Percentiles rank a stretch among this genome's conserved stretches.
Conservation (phyloP, 2,113 vertebrate genomes). For the Hemichromis elongatus region DNA sequence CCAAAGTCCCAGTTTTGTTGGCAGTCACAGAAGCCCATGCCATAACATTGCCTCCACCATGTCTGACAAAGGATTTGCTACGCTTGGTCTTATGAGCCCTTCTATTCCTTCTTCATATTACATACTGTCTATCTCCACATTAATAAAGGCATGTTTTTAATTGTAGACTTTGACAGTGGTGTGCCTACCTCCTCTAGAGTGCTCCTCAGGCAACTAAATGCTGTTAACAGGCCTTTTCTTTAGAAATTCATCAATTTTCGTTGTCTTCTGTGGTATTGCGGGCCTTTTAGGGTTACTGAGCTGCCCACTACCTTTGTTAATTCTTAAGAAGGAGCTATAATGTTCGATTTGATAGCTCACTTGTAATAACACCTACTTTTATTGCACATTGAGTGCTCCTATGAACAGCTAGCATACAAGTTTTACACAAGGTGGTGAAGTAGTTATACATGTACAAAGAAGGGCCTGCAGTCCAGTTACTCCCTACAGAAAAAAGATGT, state of each 20-base stretch:
- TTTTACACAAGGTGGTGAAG: background rate
- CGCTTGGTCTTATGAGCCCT: background rate
- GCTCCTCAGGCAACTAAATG: background rate
- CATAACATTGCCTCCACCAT: background rate
- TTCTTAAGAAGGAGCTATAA: background rate
- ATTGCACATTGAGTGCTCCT: background rate
- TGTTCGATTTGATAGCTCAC: background rate
- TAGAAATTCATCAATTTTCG: background rate
- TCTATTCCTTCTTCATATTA: background rate
- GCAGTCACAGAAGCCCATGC: background rate
- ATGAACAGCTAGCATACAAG: background rate
- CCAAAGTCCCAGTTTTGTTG: background rate
- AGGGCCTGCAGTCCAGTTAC: background rate
- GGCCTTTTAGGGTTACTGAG: background rate
- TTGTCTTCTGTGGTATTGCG: background rate
- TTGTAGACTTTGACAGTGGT: background rate
- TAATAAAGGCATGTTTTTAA: background rate
- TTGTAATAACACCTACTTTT: background rate
- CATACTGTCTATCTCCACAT: background rate
- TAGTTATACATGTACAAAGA: background rate
- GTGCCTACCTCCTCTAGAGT: background rate
- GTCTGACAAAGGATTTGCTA: background rate
- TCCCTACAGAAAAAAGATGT: background rate
- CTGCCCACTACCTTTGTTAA: background rate
- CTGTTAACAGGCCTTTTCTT: background rate